Conservation (phyloP, 1,140 invertebrate species). For the Helicoverpa zea region DNA sequence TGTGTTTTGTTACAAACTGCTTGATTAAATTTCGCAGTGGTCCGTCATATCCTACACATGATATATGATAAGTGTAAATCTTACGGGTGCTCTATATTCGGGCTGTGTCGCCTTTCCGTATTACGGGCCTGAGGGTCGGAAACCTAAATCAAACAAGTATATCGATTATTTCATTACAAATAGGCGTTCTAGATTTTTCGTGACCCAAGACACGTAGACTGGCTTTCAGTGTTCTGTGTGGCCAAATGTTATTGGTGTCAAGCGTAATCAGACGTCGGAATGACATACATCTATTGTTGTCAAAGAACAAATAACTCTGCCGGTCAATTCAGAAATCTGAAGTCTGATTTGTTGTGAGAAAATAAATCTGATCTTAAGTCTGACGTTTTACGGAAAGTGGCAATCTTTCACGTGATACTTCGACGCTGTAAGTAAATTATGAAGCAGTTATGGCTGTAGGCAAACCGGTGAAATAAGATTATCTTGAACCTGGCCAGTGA, state of each 20-base stretch:
- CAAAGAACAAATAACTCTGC: not conserved
- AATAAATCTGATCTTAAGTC: not conserved
- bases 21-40: conserved; percentile 52
- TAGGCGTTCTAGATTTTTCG: conserved; percentile 18
- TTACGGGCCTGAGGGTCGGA: conserved; percentile 4
- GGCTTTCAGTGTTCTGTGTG: not conserved
- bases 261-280: too few species aligned
- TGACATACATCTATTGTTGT: not conserved
- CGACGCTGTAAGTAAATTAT: conserved; percentile 28
- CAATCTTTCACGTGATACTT: not conserved
- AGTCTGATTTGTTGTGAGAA: not conserved
- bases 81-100: conserved; percentile 37
- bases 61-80: conserved; percentile 50
- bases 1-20: conserved; percentile 54
- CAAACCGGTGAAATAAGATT: conserved; percentile 11
- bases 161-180: conserved; percentile 9
- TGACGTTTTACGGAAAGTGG: not conserved
- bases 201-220: not conserved
- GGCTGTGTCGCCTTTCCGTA: conserved; percentile 14
- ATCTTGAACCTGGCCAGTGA: not conserved
- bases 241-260: not conserved
- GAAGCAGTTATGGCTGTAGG: conserved; percentile 8
- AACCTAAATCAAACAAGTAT: conserved; percentile 20
- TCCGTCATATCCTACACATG: conserved; percentile 48
- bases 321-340: not conserved